Base-by-base conservation (phyloP, 2,113 vertebrate species). In the Zosterops hypoxanthus region DNA sequence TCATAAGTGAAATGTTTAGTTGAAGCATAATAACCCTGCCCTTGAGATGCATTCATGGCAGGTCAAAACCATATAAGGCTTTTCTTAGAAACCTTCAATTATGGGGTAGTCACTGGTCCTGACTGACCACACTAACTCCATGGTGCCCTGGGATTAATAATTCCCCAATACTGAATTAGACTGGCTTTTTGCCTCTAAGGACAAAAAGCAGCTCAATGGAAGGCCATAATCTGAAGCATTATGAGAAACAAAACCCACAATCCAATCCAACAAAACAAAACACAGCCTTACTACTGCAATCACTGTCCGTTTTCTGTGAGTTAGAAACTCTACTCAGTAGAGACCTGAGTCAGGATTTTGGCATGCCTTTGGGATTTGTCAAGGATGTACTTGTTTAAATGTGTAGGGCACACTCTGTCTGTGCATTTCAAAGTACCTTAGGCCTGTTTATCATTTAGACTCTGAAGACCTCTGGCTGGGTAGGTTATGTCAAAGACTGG, bases 1-100 rank as follows among this genome's bases (percentile, higher is more conserved):
- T 94, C 25, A 21, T 50, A 86, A 94, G 42, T 46, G 29, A 91
- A 89, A 69, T 79, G n/a, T 65, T 96, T 88, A 80, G 70, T 93
- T 95, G 83, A 91, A 93, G 23, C 34, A 5, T 34, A 61, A 29
- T 92, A 89, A 81, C 39, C 50, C 26, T 95, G 81, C 81, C 81
- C 77, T 92, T 87, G 81, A 95, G 66, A 79, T 95, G 25, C 70
- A 80, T 87, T 93, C 55, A 70, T 39, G 33, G 39, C 66, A 82
- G 61, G 47, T 94, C 42, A 89, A 91, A 97, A 52, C 18, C 44
- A 68, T 73, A 7, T 64, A 65, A 82, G 34, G n/a, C 39, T 71
- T 76, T 82, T 80, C 77, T 66, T 65, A 65, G 36, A 85, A 47
- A 82, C 42, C 42, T 91, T 79, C 55, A 87, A 8, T 84, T 95